phyloP scores from a whole-genome alignment of 92 coral and sea anemone genomes.

The Desmophyllum pertusum region DNA sequence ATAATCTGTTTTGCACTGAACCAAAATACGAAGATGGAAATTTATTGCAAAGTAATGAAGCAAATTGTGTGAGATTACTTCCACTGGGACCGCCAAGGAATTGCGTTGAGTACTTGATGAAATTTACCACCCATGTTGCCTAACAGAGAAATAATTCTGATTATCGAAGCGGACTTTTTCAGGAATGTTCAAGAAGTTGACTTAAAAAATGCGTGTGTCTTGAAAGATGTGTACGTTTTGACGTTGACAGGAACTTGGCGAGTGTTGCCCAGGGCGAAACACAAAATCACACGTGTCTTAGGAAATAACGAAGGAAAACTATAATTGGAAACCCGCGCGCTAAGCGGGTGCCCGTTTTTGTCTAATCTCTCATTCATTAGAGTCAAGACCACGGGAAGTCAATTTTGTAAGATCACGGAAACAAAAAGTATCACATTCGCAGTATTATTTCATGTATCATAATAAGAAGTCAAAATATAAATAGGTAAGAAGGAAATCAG shows the following conservation, averaged over 20 bases:
- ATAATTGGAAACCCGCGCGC: constrained; percentile 33
- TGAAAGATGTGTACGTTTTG: not conserved
- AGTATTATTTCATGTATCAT: constrained; percentile 57
- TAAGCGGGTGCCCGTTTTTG: constrained; percentile 27
- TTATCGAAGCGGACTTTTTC: not conserved
- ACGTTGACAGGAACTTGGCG: constrained; percentile 4
- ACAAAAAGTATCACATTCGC: constrained; percentile 52
- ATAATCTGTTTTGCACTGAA: constrained; percentile 13
- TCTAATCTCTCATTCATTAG: constrained; percentile 35
- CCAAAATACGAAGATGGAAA: constrained; percentile 31
- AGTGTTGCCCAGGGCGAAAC: not conserved
- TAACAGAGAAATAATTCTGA: constrained; percentile 9
- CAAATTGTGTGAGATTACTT: constrained; percentile 47
- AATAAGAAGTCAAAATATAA: constrained; percentile 49
- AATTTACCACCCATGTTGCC: constrained; percentile 29
- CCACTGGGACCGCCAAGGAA: not conserved
- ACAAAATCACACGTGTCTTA: constrained; percentile 35
- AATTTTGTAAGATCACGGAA: constrained; percentile 39
- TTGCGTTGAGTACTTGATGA: constrained; percentile 5
- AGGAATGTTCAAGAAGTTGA: not conserved
- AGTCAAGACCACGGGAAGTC: constrained; percentile 46
- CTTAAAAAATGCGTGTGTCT: not conserved
- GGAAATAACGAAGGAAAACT: constrained; percentile 20
- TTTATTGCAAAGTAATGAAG: constrained; percentile 33
- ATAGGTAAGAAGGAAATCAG: constrained; percentile 21